Conservation (phyloP, 2,113 vertebrate genomes). For the Corapipo altera region DNA sequence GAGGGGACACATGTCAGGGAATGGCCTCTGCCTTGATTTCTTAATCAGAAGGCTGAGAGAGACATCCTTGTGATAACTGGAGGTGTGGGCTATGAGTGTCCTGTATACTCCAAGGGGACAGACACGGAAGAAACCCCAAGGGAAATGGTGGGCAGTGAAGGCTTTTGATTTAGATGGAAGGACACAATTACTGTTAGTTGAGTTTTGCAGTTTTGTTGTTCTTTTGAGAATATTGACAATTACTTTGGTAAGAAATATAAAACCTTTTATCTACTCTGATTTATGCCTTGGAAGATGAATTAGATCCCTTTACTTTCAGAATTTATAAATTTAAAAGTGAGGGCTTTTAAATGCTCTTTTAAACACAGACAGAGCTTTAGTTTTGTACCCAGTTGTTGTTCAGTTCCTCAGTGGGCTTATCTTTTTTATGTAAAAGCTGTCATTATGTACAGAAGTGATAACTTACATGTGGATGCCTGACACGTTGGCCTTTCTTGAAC, state of each 20-base stretch:
- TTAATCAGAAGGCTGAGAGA: neutral
- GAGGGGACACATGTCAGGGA: neutral
- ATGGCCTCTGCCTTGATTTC: neutral
- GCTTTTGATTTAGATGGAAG: neutral
- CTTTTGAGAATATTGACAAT: neutral
- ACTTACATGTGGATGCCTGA: neutral
- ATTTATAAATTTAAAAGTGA: neutral
- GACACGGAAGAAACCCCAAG: neutral
- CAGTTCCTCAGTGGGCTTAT: neutral
- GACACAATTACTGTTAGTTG: neutral
- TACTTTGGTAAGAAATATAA: neutral
- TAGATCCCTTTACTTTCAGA: neutral
- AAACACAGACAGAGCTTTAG: neutral
- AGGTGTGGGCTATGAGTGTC: neutral
- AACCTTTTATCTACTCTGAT: neutral
- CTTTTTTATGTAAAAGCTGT: neutral
- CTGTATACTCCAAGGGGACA: neutral
- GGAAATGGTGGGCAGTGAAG: fast-evolving
- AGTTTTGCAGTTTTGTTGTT: neutral
- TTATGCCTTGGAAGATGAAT: neutral
- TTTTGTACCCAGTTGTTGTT: neutral
- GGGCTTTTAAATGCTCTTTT: no score
- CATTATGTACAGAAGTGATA: neutral
- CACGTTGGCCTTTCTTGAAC: neutral
- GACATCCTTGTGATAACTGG: no score